Evolutionary conservation across 1,140 invertebrate genomes (phyloP).

Genomic region (Bradysia coprophila): DNA sequence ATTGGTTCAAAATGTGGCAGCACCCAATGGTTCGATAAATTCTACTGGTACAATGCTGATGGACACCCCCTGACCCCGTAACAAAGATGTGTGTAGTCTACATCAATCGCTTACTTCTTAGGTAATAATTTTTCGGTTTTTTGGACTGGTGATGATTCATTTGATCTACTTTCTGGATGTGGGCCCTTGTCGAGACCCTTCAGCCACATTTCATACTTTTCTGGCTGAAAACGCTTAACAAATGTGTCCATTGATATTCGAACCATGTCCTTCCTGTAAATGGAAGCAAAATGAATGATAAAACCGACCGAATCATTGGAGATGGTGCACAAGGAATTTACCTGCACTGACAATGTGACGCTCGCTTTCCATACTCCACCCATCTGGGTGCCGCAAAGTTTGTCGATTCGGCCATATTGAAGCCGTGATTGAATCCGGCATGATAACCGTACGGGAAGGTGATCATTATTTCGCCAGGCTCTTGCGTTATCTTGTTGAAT

Average conservation of each 20-base stretch:
- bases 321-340: not conserved
- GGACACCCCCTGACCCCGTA: not conserved
- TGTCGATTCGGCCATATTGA: conserved; percentile 98
- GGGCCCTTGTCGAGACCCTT: conserved; percentile 72
- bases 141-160: conserved; percentile 45
- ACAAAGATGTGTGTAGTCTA: not conserved
- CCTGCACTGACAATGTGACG: conserved; percentile 61
- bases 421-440: conserved; percentile 93
- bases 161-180: conserved; percentile 86
- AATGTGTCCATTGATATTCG: conserved; percentile 97
- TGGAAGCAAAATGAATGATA: conserved; percentile 1
- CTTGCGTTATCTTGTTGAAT: conserved; percentile 92
- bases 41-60: not conserved
- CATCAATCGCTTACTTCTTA: not conserved
- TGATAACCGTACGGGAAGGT: conserved; percentile 98
- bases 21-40: not conserved
- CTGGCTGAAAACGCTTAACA: conserved; percentile 85
- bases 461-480: conserved; percentile 95
- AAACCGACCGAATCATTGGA: not conserved
- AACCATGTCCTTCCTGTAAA: conserved; percentile 65
- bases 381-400: conserved; percentile 95
- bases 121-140: not conserved
- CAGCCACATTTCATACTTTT: conserved; percentile 43
- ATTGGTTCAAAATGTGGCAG: not conserved
- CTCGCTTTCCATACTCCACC: conserved; percentile 96